These are phyloP conservation scores for Glaucomys volans DNA, from an alignment of 2,113 vertebrate genomes.

Conservation along the genomic window DNA sequence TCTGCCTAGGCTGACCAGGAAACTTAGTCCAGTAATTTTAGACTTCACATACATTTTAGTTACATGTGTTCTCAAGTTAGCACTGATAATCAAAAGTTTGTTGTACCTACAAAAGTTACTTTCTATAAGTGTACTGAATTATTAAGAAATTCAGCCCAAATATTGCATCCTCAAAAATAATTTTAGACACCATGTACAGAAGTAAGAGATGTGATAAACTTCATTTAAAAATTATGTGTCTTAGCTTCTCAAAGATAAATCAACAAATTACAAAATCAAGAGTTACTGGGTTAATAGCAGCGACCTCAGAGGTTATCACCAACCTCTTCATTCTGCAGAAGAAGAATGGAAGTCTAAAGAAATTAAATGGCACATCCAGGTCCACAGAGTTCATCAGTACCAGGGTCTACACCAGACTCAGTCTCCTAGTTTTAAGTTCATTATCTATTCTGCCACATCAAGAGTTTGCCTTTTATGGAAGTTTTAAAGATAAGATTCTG, in stretches of 20 bases:
- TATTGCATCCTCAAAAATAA: constrained; percentile 41
- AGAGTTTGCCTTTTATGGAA: neutral
- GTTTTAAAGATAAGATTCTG: constrained; percentile 20
- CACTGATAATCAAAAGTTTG: constrained; percentile 53
- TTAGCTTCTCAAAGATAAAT: neutral
- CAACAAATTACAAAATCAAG: neutral
- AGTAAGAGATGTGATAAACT: neutral
- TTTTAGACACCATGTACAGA: neutral
- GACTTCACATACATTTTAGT: constrained; percentile 17
- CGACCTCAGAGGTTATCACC: neutral
- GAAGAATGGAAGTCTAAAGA: neutral
- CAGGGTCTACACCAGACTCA: neutral
- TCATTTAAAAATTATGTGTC: constrained; percentile 16
- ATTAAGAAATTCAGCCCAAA: constrained; percentile 25
- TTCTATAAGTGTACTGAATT: constrained; percentile 36
- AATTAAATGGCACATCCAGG: neutral
- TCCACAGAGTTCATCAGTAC: neutral
- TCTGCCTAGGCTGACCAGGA: neutral
- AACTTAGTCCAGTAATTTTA: constrained; percentile 5
- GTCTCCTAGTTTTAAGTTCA: neutral
- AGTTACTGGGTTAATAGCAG: neutral
- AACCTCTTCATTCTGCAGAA: constrained; percentile 4
- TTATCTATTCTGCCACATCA: neutral
- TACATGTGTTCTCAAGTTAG: neutral
- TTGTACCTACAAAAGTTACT: neutral